Base-by-base conservation (phyloP, 2,113 vertebrate species). In the Ranitomeya variabilis region DNA sequence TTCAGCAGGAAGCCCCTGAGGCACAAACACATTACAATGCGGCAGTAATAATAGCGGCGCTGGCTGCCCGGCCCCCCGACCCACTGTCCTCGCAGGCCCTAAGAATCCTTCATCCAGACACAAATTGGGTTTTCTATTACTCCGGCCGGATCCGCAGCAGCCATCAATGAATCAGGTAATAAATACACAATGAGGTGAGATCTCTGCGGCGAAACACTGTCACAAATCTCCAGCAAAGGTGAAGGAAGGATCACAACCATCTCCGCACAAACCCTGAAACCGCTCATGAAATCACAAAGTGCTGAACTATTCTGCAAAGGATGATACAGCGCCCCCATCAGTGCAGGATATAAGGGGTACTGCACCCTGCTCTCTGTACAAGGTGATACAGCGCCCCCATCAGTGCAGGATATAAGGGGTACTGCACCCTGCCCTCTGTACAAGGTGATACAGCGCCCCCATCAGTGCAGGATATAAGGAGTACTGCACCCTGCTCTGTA, bases 81-180 rank as follows among this genome's bases (percentile, higher is more conserved):
- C 26, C 26, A 1, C 83, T 23, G 54, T 85, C 83, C 67, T 69
- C 64, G 11, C 64, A 54, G 64, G 15, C 52, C 15, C 51, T 62
- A 37, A 71, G 45, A 26, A 86, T 86, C 73, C 85, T 59, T 86
- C 85, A 86, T 78, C 73, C 73, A 60, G 85, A 86, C 85, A 64
- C 85, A 86, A 78, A 86, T 77, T 86, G 73, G 71, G 71, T 37
- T 86, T 86, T 54, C 57, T 73, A 86, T 86, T 86, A 86, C 85
- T 73, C 0, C 69, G 23, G 84, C 84, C 37, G 7, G 21, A 45
- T 16, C 26, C 69, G 52, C 55, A 10, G 23, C 7, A 57, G 73
- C 74, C 85, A 19, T 16, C 84, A 62, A 85, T 86, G 57, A 62
- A 77, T 86, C 85, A 78, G 23, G 18, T 76, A 62, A 77, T 86